Conservation (phyloP, 2,888 invertebrate species). For the Drosophila nigricruria region DNA sequence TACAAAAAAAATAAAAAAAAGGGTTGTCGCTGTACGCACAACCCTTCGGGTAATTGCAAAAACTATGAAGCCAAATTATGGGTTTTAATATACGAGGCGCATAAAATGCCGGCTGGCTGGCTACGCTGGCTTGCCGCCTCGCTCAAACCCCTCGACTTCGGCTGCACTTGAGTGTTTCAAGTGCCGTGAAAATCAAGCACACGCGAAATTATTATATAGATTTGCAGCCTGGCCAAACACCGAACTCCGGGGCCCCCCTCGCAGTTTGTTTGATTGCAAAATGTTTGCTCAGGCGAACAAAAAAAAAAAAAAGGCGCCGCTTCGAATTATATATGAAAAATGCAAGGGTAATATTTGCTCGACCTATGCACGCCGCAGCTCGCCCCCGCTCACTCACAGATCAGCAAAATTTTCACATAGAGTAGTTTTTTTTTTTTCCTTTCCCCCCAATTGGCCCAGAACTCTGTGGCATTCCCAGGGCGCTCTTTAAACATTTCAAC, state of each 20-base stretch:
- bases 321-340: conserved; percentile 63
- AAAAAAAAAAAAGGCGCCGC: conserved; percentile 51
- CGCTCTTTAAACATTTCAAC: conserved; percentile 70
- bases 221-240: conserved; percentile 54
- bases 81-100: conserved; percentile 80
- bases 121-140: conserved; percentile 44
- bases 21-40: conserved; percentile 43
- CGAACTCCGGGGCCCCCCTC: background rate
- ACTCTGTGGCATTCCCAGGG: conserved; percentile 65
- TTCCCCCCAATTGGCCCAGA: conserved; percentile 44
- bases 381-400: conserved; percentile 12
- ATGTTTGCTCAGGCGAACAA: conserved; percentile 56
- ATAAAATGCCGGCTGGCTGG: conserved; percentile 65
- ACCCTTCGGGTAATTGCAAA: conserved; percentile 79
- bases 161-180: conserved; percentile 70
- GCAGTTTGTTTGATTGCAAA: conserved; percentile 65
- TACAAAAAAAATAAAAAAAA: conserved; percentile 30
- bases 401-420: conserved; percentile 26
- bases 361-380: conserved; percentile 31
- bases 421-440: conserved; percentile 6
- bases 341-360: conserved; percentile 76
- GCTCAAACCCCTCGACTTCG: conserved; percentile 10
- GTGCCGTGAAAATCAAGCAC: conserved; percentile 79
- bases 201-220: conserved; percentile 76
- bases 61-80: conserved; percentile 84